phyloP scores from a whole-genome alignment of 2,113 vertebrate genomes.

The Hydrolagus affinis region DNA sequence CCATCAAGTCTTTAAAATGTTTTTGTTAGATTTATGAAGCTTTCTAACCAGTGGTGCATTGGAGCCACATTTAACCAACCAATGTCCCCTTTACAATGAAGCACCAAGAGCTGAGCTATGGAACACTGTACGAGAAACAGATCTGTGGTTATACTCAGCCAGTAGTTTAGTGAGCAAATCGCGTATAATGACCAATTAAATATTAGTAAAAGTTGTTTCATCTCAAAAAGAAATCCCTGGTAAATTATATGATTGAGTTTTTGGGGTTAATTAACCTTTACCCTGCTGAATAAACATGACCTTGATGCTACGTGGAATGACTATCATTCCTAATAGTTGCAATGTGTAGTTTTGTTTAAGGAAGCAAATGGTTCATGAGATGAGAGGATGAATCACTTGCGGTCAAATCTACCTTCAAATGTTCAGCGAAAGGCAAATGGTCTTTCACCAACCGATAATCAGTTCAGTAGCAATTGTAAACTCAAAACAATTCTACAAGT shows the following conservation, averaged over 20 bases:
- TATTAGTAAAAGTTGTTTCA: not conserved
- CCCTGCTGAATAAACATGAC: conserved; percentile 4
- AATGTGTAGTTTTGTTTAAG: not conserved
- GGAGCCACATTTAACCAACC: not conserved
- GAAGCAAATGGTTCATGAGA: not conserved
- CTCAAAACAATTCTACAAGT: not conserved
- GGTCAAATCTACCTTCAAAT: conserved; percentile 18
- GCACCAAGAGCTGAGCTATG: not conserved
- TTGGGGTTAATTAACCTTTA: conserved; percentile 26
- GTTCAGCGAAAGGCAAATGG: not conserved
- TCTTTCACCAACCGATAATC: not conserved
- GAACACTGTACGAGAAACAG: not conserved
- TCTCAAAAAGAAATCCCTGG: not conserved
- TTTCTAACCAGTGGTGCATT: not conserved
- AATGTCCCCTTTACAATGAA: not conserved
- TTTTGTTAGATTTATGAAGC: not conserved
- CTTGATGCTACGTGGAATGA: not conserved
- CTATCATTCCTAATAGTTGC: conserved; percentile 15
- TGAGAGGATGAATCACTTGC: conserved; percentile 12
- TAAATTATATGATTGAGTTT: conserved; percentile 24
- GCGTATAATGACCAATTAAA: conserved; percentile 9
- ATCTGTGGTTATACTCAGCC: conserved; percentile 16
- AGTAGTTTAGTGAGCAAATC: conserved; percentile 3
- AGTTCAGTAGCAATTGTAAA: conserved; percentile 19
- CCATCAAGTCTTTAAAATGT: not conserved